These are phyloP conservation scores for Eulimnadia texana DNA, from an alignment of 1,140 invertebrate genomes.

Conservation along the genomic window DNA sequence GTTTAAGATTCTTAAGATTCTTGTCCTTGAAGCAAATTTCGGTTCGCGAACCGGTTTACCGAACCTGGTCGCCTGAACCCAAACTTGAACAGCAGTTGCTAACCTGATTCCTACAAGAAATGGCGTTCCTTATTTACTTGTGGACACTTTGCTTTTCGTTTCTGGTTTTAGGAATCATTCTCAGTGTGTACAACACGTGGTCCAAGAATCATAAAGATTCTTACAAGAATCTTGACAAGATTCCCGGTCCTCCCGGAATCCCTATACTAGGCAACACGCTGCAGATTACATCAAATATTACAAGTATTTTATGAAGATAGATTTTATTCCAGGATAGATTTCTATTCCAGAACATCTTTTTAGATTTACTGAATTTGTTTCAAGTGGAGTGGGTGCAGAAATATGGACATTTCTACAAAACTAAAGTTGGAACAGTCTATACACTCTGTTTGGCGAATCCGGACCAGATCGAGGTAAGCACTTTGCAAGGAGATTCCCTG, in stretches of 20 bases:
- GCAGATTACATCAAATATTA: not conserved
- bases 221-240: not conserved
- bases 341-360: not conserved
- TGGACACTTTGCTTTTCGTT: too few species aligned
- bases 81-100: too few species aligned
- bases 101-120: too few species aligned
- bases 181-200: too few species aligned
- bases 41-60: too few species aligned
- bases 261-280: not conserved
- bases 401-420: not conserved
- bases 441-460: not conserved
- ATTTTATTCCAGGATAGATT: not conserved
- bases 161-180: too few species aligned
- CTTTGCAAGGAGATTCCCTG: too few species aligned
- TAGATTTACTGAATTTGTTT: not conserved
- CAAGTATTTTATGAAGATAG: not conserved
- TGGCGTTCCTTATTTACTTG: too few species aligned
- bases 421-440: not conserved
- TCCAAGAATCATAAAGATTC: too few species aligned
- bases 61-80: too few species aligned
- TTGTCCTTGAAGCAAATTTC: too few species aligned
- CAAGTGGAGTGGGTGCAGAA: not conserved
- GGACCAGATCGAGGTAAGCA: not conserved
- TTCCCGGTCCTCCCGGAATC: not conserved
- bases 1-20: too few species aligned